Evolutionary conservation across 2,888 invertebrate species (phyloP).

Genomic region (Noctuana brunneofusca): DNA sequence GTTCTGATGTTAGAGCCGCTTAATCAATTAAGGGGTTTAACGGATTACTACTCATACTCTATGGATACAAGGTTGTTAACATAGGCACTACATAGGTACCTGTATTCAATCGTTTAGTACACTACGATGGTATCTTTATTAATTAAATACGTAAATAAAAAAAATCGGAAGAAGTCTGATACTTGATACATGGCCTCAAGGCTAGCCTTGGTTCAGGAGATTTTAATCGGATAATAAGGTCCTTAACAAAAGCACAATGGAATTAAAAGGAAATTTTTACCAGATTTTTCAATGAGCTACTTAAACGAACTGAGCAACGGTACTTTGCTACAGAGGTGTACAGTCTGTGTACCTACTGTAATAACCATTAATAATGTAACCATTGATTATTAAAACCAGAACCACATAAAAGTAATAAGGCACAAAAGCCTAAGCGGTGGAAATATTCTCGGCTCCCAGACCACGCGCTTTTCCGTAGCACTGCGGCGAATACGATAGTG

Average conservation of each 20-base stretch:
- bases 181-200: too few species aligned
- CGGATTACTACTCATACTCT: constrained; percentile 15
- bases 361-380: too few species aligned
- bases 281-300: not conserved
- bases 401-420: not conserved
- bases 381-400: too few species aligned
- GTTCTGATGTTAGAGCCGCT: constrained; percentile 10
- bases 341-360: too few species aligned
- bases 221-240: too few species aligned
- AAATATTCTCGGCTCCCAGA: not conserved
- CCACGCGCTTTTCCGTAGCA: not conserved
- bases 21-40: constrained; percentile 27
- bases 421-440: not conserved
- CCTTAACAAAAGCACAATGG: not conserved
- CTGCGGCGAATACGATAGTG: not conserved
- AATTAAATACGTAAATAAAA: too few species aligned
- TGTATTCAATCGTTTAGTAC: not conserved
- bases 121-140: too few species aligned
- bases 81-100: not conserved
- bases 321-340: too few species aligned
- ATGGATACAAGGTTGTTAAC: constrained; percentile 5
- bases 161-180: too few species aligned
- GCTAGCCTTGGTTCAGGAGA: too few species aligned
- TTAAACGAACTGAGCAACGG: not conserved
- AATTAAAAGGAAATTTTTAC: not conserved